These are phyloP conservation scores for Tonatia bakeri DNA, from an alignment of 2,113 vertebrate genomes.

Conservation along the genomic window DNA sequence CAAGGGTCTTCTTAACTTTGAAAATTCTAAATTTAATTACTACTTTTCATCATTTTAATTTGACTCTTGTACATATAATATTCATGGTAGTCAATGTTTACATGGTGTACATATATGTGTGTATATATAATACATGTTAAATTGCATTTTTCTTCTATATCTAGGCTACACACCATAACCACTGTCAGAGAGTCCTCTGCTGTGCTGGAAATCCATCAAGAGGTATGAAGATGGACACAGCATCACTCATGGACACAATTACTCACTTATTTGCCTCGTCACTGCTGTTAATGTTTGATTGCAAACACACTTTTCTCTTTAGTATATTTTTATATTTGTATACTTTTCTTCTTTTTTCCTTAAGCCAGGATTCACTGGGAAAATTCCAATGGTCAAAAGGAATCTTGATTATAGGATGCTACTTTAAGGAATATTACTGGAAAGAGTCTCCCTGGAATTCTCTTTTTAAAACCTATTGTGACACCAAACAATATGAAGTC, in stretches of 20 bases:
- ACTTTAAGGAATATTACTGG: neutral
- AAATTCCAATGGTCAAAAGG: neutral
- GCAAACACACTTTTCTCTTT: constrained; percentile 49
- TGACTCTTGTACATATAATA: neutral
- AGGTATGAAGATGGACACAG: constrained; percentile 72
- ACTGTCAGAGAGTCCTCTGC: constrained; percentile 65
- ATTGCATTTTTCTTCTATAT: neutral
- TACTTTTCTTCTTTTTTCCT: neutral
- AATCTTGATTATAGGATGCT: neutral
- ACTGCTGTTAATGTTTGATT: constrained; percentile 60
- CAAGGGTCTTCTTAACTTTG: neutral
- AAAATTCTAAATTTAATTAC: neutral
- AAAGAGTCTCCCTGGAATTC: neutral
- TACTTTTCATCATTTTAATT: neutral
- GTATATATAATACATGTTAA: neutral
- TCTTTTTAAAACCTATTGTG: constrained; percentile 15
- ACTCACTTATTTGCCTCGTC: constrained; percentile 46
- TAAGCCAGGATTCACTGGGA: constrained; percentile 1
- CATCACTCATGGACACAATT: constrained; percentile 28
- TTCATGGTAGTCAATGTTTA: neutral
- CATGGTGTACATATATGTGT: accelerated
- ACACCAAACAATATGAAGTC: neutral
- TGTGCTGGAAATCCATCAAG: constrained; percentile 77
- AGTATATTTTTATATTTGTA: constrained; percentile 66
- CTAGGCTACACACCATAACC: constrained; percentile 77